Base-by-base conservation (phyloP, 2,113 vertebrate genomes). In the Odontesthes bonariensis region DNA sequence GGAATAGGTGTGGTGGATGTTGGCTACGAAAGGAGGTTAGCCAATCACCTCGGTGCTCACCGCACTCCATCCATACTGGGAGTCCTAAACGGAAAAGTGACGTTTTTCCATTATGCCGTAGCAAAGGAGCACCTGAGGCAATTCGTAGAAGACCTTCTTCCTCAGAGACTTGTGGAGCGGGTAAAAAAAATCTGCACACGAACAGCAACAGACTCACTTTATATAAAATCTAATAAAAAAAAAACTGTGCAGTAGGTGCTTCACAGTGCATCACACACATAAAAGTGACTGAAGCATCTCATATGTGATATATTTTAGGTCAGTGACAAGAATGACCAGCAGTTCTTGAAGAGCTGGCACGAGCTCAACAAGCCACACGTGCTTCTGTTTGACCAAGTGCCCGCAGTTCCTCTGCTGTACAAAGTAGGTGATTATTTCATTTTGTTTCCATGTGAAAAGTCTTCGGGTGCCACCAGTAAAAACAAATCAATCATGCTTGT, bases 1-100 rank as follows among this genome's bases (percentile, higher is more conserved):
- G 98, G 97, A 20, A 96, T 99, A 0, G 97, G 98, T 0, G 97
- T 99, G 0, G 96, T 99, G 23, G 97, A 99, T 0, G 96, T 98
- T 0, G 96, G 98, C 1, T 96, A 97, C 0, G 98, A 99, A 81
- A 93, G 97, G 31, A 96, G 96, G 22, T 90, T 99, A 0, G 96
- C 97, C 33, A 97, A 98, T 80, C 97, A 99, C 78, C 93, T 99
- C 0, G 97, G 98, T 0, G 97, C 97, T 0, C 97, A 99, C 85
- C 97, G 97, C 84, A 98, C 97, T 0, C 98, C 98, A 0, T 96
- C 98, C 0, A 95, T 99, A 71, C 93, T 99, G 0, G 97, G 97
- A 11, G 91, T 99, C 54, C 90, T 99, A 46, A 98, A 95, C 0
- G 97, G 98, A 9, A 98, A 96, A 77, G 91, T 97, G 57, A 95